Percentiles rank a stretch among this genome's conserved stretches.
These are phyloP conservation scores for Pelagia noctiluca DNA, from an alignment of 30 jellyfish, hydroid and myxozoan species.

Conservation along the genomic window DNA sequence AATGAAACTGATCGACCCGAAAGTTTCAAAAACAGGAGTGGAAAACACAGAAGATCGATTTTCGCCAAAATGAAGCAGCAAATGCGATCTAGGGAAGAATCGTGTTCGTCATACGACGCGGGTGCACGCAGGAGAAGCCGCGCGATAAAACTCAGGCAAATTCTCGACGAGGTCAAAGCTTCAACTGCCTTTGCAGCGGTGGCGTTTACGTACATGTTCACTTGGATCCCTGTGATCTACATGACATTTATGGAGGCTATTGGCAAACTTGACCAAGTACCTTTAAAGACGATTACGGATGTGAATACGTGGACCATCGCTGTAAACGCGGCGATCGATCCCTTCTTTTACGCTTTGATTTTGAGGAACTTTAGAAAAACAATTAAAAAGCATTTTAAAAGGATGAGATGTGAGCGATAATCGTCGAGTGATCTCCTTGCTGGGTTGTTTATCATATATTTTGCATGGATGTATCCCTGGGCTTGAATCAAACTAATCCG, in stretches of 20 bases:
- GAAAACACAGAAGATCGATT: neutral
- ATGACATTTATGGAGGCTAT: conserved; percentile 83
- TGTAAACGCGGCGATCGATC: conserved; percentile 74
- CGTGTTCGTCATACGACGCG: neutral
- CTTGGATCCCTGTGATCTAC: conserved; percentile 87
- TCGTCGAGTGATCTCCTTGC: neutral
- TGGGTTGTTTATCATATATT: neutral
- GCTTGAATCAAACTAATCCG: too few species aligned
- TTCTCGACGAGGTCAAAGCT: conserved; percentile 70
- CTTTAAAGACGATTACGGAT: conserved; percentile 21
- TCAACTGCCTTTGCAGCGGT: conserved; percentile 88
- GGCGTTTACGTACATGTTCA: conserved; percentile 86
- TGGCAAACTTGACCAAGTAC: conserved; percentile 44
- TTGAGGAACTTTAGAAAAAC: conserved; percentile 73
- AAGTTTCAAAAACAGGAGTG: too few species aligned
- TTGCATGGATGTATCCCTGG: too few species aligned
- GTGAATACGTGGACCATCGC: conserved; percentile 82
- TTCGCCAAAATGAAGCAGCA: neutral
- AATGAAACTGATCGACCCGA: too few species aligned
- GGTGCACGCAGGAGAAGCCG: conserved; percentile 10
- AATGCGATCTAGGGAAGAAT: neutral
- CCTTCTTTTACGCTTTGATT: conserved; percentile 77
- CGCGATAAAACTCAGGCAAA: conserved; percentile 35
- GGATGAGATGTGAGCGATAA: conserved; percentile 8
- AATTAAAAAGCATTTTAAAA: conserved; percentile 48